Conservation (phyloP, 1,140 invertebrate genomes). For the Drosophila malerkotliana region DNA sequence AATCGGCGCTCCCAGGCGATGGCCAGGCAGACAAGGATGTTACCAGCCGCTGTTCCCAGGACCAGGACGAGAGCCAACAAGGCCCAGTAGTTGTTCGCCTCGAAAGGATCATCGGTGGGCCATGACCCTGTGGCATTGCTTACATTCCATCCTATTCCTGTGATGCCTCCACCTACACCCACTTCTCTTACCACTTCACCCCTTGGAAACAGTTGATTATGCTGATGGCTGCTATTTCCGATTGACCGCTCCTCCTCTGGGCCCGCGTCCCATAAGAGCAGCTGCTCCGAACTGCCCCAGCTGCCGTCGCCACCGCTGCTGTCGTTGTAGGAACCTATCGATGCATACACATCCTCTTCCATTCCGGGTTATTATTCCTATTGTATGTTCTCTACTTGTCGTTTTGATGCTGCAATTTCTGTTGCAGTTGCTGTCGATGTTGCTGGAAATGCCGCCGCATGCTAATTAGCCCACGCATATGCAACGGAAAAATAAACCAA, state of each 20-base stretch:
- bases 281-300: conserved; percentile 58
- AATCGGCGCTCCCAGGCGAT: conserved; percentile 94
- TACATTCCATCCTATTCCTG: conserved; percentile 38
- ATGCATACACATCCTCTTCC: conserved; percentile 78
- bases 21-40: conserved; percentile 96
- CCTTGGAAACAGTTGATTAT: conserved; percentile 13
- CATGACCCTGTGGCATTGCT: conserved; percentile 36
- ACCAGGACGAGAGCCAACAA: conserved; percentile 91
- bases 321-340: conserved; percentile 61
- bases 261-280: conserved; percentile 41
- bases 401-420: neutral
- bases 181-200: neutral
- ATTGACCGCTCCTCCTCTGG: conserved; percentile 6
- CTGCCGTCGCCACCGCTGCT: conserved; percentile 28
- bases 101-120: conserved; percentile 43
- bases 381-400: conserved; percentile 32
- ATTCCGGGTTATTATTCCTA: conserved; percentile 59
- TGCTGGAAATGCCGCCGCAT: conserved; percentile 42
- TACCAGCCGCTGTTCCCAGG: conserved; percentile 94
- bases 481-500: conserved; percentile 27
- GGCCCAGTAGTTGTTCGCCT: conserved; percentile 90
- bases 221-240: conserved; percentile 30
- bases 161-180: neutral
- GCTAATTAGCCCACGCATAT: conserved; percentile 72
- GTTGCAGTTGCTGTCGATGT: conserved; percentile 21